Percentiles rank a stretch among this genome's conserved stretches.
These are phyloP conservation scores for Ostrea denselamellosa DNA, from an alignment of 1,140 invertebrate genomes.

Conservation along the genomic window DNA sequence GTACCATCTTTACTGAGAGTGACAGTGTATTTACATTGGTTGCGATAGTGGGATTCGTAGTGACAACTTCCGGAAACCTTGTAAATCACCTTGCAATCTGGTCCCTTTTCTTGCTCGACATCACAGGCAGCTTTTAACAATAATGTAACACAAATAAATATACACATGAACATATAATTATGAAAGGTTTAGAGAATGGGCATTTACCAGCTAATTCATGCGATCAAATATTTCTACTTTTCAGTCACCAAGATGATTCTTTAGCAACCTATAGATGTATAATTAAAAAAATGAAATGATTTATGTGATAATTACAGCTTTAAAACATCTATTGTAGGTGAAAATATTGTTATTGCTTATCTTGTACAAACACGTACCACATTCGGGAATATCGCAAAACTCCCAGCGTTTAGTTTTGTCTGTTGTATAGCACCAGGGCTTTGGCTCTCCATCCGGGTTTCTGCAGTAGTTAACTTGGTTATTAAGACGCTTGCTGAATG, in stretches of 20 bases:
- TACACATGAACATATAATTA: too few species aligned
- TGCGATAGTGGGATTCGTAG: conserved; percentile 2
- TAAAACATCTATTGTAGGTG: too few species aligned
- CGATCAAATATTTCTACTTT: too few species aligned
- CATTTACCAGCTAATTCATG: too few species aligned
- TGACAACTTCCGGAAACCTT: conserved; percentile 9
- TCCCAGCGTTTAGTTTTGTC: conserved; percentile 47
- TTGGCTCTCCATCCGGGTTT: conserved; percentile 43
- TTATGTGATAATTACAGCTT: too few species aligned
- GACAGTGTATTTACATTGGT: conserved; percentile 21
- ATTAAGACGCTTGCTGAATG: neutral
- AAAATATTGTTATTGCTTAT: too few species aligned
- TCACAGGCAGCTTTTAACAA: neutral
- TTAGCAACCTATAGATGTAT: too few species aligned
- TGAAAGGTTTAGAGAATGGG: too few species aligned
- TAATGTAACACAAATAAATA: neutral
- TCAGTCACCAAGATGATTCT: too few species aligned
- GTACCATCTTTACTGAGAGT: neutral
- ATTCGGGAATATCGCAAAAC: conserved; percentile 47
- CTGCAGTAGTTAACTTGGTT: conserved; percentile 50
- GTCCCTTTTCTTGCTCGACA: conserved; percentile 10
- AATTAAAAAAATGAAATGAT: too few species aligned
- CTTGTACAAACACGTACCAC: conserved; percentile 26
- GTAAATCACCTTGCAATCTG: conserved; percentile 8
- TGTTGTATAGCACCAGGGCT: conserved; percentile 53